Evolutionary conservation across 2,797 vertebrate species (phyloP), one percentile per base, ranked within the genome.

Genomic region (Periophthalmus magnuspinnatus): DNA sequence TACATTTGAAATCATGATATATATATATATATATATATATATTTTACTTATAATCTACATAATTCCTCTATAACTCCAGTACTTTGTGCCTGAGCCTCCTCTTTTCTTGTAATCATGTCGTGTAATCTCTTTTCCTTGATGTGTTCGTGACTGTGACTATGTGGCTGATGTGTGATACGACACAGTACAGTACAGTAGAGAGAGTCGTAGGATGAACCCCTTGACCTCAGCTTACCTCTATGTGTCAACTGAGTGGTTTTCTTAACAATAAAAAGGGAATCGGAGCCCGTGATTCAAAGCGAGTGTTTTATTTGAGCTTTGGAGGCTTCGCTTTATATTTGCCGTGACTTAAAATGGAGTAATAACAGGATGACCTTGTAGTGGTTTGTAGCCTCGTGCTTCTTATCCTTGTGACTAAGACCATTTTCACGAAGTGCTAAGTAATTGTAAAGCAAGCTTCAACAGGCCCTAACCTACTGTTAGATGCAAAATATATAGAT

Each of bases 21-120:
- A n/a, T n/a, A n/a, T n/a, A n/a, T n/a, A n/a, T n/a, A n/a, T n/a
- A n/a, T n/a, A 36, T 36, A 1, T 41, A 7, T 41, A 0, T 41
- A 13, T 38, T 41, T n/a, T 41, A 13, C 38, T 13, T 3, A 41
- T 41, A 10, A 41, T 41, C 38, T 13, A 11, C 11, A 41, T 13
- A 41, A 3, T 41, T 87, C 34, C 84, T 72, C 76, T 74, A 74
- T 71, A 84, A 81, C 75, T 69, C 77, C 69, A 70, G 82, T 78
- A 82, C 74, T 78, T n/a, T 41, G 38, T 41, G 38, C 11, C 38
- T 41, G 11, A 38, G 41, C 38, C 77, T 89, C 89, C 91, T 89
- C 84, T 74, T 77, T 76, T 80, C 84, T 79, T 89, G 89, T 86
- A 88, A 90, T 90, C 86, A 91, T 91, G 88, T 74, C 38, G 41